A percentile compares a stretch with the other conserved stretches of the same genome.
Conservation (phyloP, 1,140 invertebrate genomes). For the Archegozetes longisetosus region DNA sequence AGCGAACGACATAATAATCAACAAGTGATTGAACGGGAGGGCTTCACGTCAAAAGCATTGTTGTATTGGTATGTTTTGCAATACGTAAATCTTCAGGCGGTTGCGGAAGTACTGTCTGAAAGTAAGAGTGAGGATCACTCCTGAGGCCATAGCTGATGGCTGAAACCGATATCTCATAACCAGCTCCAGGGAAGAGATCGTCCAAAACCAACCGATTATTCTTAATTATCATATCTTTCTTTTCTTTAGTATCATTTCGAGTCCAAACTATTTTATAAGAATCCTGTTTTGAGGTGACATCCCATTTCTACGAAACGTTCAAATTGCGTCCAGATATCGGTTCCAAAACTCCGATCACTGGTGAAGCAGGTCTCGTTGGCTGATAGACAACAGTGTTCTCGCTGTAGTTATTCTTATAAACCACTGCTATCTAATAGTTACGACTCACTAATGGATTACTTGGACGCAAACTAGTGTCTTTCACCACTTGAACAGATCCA, state of each 20-base stretch:
- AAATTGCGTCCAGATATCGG: slow-evolving; percentile 41
- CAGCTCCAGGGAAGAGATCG: slow-evolving; percentile 65
- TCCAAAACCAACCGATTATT: slow-evolving; percentile 54
- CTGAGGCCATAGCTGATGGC: slow-evolving; percentile 65
- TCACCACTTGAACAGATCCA: slow-evolving; percentile 40
- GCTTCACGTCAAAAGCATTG: slow-evolving; percentile 62
- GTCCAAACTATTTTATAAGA: slow-evolving; percentile 66
- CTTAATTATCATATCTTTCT: slow-evolving; percentile 28
- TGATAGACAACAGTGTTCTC: slow-evolving; percentile 56
- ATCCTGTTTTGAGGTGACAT: slow-evolving; percentile 75
- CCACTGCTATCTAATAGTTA: slow-evolving; percentile 71
- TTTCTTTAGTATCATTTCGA: slow-evolving; percentile 56
- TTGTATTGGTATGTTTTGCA: slow-evolving; percentile 58
- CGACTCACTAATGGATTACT: slow-evolving; percentile 63
- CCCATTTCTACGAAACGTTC: slow-evolving; percentile 81
- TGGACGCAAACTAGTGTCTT: slow-evolving; percentile 38
- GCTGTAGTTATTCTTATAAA: slow-evolving; percentile 60
- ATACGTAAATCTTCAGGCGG: slow-evolving; percentile 61
- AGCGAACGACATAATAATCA: slow-evolving; percentile 53
- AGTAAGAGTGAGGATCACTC: slow-evolving; percentile 68
- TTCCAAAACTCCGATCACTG: slow-evolving; percentile 66
- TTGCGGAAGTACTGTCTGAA: slow-evolving; percentile 74
- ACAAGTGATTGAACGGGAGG: slow-evolving; percentile 54
- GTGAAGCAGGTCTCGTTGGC: slow-evolving; percentile 62
- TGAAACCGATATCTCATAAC: slow-evolving; percentile 72